Percentiles rank a stretch among this genome's conserved stretches.
Evolutionary conservation across 2,113 vertebrate species (phyloP).

Genomic region (Sarotherodon lohbergeri): DNA sequence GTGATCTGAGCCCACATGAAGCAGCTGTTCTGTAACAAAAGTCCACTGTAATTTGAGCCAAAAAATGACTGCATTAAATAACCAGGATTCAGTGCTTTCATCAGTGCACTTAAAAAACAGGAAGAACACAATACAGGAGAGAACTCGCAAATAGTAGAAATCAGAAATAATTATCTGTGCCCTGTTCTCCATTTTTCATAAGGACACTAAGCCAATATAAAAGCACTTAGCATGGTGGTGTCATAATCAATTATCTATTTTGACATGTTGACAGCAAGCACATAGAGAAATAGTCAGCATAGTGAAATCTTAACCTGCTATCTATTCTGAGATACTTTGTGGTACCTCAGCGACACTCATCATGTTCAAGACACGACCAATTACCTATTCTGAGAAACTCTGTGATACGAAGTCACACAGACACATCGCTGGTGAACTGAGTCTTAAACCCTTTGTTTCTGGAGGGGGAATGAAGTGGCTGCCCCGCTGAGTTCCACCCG

Average conservation of each 20-base stretch:
- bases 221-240: background rate
- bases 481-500: background rate
- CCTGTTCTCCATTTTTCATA: background rate
- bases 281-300: background rate
- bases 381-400: slow-evolving; percentile 2
- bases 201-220: background rate
- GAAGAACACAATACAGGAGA: background rate
- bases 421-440: background rate
- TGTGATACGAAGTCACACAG: background rate
- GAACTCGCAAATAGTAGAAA: background rate
- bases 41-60: background rate
- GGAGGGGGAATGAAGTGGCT: background rate
- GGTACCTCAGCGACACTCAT: background rate
- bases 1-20: background rate
- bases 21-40: background rate
- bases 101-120: background rate
- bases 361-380: background rate
- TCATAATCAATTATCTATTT: slow-evolving; percentile 12
- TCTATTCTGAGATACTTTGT: slow-evolving; percentile 29
- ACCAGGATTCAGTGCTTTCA: background rate
- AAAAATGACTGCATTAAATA: background rate
- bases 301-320: background rate
- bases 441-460: background rate
- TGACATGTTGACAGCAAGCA: slow-evolving; percentile 4
- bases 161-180: background rate